Evolutionary conservation across 2,888 invertebrate species (phyloP).

Genomic region (Coelopa pilipes): DNA sequence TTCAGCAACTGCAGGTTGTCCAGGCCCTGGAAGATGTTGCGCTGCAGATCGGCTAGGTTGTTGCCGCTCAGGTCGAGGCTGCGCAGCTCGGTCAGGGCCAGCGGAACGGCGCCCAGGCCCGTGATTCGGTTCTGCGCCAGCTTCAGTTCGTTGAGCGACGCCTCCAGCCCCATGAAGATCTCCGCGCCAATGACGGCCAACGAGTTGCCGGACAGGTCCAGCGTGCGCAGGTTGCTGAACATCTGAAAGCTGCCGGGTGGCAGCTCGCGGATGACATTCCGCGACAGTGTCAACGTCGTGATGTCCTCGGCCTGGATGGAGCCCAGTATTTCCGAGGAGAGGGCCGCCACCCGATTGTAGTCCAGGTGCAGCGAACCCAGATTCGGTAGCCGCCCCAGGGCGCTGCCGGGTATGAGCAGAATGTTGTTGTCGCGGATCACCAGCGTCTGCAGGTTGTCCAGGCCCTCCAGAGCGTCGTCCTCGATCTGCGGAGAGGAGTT

Average conservation of each 20-base stretch:
- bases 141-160: constrained; percentile 76
- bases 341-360: constrained; percentile 86
- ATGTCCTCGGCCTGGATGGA: constrained; percentile 77
- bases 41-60: constrained; percentile 77
- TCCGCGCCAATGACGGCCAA: constrained; percentile 77
- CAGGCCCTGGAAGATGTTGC: constrained; percentile 75
- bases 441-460: constrained; percentile 79
- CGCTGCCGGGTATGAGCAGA: constrained; percentile 83
- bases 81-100: constrained; percentile 74
- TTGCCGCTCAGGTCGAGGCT: constrained; percentile 84
- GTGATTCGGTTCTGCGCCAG: constrained; percentile 80
- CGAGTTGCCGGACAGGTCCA: constrained; percentile 85
- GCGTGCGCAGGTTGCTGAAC: constrained; percentile 75
- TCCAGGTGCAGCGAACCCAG: constrained; percentile 81
- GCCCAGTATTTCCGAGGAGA: constrained; percentile 81
- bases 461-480: constrained; percentile 87
- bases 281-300: constrained; percentile 78
- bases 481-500: constrained; percentile 74
- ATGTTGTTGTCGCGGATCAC: constrained; percentile 89
- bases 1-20: constrained; percentile 78
- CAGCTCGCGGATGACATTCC: constrained; percentile 88
- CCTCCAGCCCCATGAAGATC: constrained; percentile 81
- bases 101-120: constrained; percentile 73
- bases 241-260: constrained; percentile 83
- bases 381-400: constrained; percentile 81